phyloP scores from a whole-genome alignment of 2,113 vertebrate species.

The Albula goreensis region DNA sequence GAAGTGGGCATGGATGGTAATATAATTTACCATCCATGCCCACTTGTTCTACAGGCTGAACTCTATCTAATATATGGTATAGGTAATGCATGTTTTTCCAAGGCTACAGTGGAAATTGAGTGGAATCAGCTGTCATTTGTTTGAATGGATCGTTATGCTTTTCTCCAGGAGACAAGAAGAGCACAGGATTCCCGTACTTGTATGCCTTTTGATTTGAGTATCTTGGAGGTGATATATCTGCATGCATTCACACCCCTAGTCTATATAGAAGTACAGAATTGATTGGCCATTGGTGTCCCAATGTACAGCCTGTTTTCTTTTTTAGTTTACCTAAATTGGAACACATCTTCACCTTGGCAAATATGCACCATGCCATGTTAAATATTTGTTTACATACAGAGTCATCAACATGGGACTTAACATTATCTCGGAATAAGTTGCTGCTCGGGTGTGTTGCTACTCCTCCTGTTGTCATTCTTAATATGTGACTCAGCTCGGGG shows the following conservation, averaged over 20 bases:
- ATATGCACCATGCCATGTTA: neutral
- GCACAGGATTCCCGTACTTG: neutral
- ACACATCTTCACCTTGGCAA: neutral
- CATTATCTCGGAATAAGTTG: constrained; percentile 9
- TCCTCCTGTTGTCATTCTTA: constrained; percentile 19
- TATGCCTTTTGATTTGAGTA: too few species aligned
- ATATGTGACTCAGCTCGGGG: constrained; percentile 25
- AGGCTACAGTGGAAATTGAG: neutral
- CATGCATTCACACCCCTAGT: neutral
- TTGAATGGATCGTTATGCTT: neutral
- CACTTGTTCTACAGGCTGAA: too few species aligned
- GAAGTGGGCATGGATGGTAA: too few species aligned
- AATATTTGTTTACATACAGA: neutral
- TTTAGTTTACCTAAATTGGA: neutral
- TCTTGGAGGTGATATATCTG: neutral
- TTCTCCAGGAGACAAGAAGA: neutral
- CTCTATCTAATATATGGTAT: neutral
- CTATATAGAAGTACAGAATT: neutral
- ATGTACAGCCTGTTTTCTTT: neutral
- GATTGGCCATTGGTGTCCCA: neutral
- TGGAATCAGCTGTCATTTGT: neutral
- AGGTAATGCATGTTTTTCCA: neutral
- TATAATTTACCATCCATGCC: too few species aligned
- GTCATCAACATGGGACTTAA: neutral
- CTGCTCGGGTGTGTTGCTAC: constrained; percentile 19